A percentile compares a stretch with the other conserved stretches of the same genome.
phyloP scores from a whole-genome alignment of 2,888 invertebrate species.

The Melitaea athalia region DNA sequence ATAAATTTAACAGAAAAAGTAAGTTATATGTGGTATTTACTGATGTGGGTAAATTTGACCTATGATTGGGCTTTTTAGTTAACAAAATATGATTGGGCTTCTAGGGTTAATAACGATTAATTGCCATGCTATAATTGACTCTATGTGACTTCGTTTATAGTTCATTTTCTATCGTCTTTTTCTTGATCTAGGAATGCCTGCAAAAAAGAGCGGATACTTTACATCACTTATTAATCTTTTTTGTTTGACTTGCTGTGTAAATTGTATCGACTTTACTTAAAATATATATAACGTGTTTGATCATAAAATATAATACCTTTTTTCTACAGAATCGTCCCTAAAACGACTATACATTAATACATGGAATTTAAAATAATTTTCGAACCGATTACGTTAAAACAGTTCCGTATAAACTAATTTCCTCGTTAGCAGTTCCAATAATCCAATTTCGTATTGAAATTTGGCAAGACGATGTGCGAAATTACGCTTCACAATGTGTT shows the following conservation, averaged over 20 bases:
- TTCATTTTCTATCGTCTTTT: constrained; percentile 27
- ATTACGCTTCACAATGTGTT: constrained; percentile 21
- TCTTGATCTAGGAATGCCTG: constrained; percentile 31
- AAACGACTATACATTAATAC: background rate
- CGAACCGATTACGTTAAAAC: background rate
- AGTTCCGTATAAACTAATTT: background rate
- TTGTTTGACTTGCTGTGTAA: constrained; percentile 22
- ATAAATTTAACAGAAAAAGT: too few relatives aligned
- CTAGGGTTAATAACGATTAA: too few relatives aligned
- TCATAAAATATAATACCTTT: background rate
- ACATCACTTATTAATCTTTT: constrained; percentile 21
- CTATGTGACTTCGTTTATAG: constrained; percentile 24
- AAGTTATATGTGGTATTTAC: too few relatives aligned
- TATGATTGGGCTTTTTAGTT: too few relatives aligned
- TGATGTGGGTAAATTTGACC: too few relatives aligned
- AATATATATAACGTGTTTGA: constrained; percentile 4
- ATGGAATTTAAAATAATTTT: background rate
- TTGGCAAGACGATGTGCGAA: constrained; percentile 13
- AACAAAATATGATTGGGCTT: too few relatives aligned
- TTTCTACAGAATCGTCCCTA: background rate
- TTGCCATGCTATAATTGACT: constrained; percentile 48
- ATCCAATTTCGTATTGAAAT: constrained; percentile 11
- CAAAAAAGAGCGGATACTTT: constrained; percentile 34
- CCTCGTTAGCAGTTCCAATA: background rate
- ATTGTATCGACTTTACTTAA: constrained; percentile 18